Percentiles rank a stretch among this genome's conserved stretches.
Evolutionary conservation across 2,797 vertebrate species (phyloP).

Genomic region (Ficedula albicollis): DNA sequence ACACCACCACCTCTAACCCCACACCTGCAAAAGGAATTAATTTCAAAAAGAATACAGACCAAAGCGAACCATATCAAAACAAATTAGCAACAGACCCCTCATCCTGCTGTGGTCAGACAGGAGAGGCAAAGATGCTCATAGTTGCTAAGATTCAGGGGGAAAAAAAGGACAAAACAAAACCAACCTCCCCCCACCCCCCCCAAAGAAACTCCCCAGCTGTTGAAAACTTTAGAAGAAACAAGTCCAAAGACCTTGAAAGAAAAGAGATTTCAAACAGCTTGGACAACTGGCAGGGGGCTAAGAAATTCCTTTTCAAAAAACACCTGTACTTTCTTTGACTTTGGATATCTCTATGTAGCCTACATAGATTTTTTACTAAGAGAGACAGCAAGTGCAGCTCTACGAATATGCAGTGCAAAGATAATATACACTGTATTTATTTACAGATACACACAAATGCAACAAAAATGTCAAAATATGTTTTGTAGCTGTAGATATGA

Average conservation of each 20-base stretch:
- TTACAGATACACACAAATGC: not conserved
- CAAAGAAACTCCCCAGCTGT: not conserved
- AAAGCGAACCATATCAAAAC: slow-evolving; percentile 49
- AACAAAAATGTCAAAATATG: slow-evolving; percentile 32
- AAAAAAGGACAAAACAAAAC: not conserved
- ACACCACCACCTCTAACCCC: slow-evolving; percentile 58
- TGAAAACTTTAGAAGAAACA: slow-evolving; percentile 41
- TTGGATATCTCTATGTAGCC: not conserved
- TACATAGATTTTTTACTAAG: not conserved
- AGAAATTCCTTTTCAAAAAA: slow-evolving; percentile 37
- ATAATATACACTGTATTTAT: not conserved
- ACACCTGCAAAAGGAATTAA: slow-evolving; percentile 66
- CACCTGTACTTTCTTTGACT: slow-evolving; percentile 11
- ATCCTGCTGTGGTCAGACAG: slow-evolving; percentile 10
- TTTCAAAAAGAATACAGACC: slow-evolving; percentile 59
- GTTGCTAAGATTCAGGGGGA: slow-evolving; percentile 19
- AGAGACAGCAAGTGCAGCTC: not conserved
- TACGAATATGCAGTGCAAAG: not conserved
- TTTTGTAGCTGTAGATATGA: slow-evolving; percentile 3
- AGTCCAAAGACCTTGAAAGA: slow-evolving; percentile 54
- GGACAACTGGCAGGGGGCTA: slow-evolving; percentile 18
- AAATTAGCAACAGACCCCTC: slow-evolving; percentile 40
- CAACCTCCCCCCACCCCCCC: not conserved
- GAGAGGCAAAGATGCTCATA: not conserved
- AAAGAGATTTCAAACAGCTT: slow-evolving; percentile 51